Conservation (phyloP, 1,140 invertebrate genomes). For the Drosophila fuyamai region DNA sequence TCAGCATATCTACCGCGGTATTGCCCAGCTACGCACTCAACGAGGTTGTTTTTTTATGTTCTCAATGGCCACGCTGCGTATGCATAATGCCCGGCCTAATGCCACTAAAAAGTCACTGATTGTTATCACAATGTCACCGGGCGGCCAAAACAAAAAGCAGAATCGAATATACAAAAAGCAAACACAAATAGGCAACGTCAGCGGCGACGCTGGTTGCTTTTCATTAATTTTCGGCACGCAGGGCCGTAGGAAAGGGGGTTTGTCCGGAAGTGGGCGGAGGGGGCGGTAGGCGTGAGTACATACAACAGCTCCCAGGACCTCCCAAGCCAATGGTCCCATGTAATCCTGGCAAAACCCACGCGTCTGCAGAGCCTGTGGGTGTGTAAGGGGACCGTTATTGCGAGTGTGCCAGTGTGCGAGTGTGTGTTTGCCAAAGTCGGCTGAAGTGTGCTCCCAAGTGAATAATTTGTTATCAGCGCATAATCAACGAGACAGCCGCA, state of each 20-base stretch:
- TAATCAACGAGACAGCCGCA: conserved; percentile 81
- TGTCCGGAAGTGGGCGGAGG: conserved; percentile 1
- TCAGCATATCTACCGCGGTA: conserved; percentile 19
- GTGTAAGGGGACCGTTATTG: background rate
- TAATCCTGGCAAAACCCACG: conserved; percentile 47
- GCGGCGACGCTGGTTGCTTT: conserved; percentile 54
- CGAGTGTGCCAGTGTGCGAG: conserved; percentile 2
- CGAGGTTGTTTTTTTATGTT: conserved; percentile 23
- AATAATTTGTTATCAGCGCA: conserved; percentile 84
- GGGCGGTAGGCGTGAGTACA: conserved; percentile 38
- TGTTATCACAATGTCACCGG: conserved; percentile 65
- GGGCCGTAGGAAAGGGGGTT: conserved; percentile 1
- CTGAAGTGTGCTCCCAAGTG: conserved; percentile 77
- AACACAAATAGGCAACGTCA: conserved; percentile 47
- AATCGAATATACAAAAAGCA: conserved; percentile 66
- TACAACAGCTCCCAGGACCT: conserved; percentile 17
- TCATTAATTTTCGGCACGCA: conserved; percentile 82
- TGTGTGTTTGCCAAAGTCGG: conserved; percentile 59
- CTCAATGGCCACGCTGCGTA: conserved; percentile 47
- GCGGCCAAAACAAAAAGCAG: conserved; percentile 44
- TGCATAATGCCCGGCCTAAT: conserved; percentile 65
- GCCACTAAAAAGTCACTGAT: conserved; percentile 66
- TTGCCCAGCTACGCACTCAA: conserved; percentile 13
- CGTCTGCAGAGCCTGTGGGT: conserved; percentile 15
- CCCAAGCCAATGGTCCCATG: conserved; percentile 55